Evolutionary conservation across 1,140 invertebrate genomes (phyloP), one percentile per base, ranked within the genome.

Genomic region (Harlomillsia oculata): DNA sequence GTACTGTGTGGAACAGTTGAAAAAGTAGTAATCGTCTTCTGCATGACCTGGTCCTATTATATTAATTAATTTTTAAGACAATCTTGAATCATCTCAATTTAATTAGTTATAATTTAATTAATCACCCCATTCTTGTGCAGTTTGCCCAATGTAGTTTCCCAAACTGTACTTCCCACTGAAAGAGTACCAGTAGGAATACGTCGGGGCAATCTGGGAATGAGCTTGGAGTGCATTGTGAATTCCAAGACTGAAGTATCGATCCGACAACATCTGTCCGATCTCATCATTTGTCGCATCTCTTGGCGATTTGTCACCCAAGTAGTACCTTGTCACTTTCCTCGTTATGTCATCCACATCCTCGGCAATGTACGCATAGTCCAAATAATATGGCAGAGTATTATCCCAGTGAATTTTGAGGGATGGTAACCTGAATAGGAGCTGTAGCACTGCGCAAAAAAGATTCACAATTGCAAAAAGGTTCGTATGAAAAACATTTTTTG

Each of bases 171-270:
- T 48, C n/a, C 57, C 51, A 13, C 34, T 54, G 25, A 48, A 53
- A 6, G 49, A 51, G 23, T 48, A 59, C 5, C 48, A 37, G 21
- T 53, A 53, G 13, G 50, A 51, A 26, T 59, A 59, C 5, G 57
- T 56, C 6, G 59, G 48, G 3, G 52, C 59, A 4, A 60, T 20
- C 3, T 29, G 18, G 13, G 54, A 21, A 49, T 61, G 59, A 49
- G 49, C 44, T 53, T 61, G 43, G 20, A 61, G 32, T 32, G 44
- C 53, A 34, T 56, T 56, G 16, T 53, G 32, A 14, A 61, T 57
- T n/a, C 59, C 59, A 36, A 52, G 46, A 16, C 32, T 21, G 25
- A 57, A 56, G 14, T 52, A 49, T 51, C 59, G 28, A 21, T 61
- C 59, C 11, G 48, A 28, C 26, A 45, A 28, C 40, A 56, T 52